A percentile compares a stretch with the other conserved stretches of the same genome.
Evolutionary conservation across 2,888 invertebrate species (phyloP).

Genomic region (Leptinotarsa juncta): DNA sequence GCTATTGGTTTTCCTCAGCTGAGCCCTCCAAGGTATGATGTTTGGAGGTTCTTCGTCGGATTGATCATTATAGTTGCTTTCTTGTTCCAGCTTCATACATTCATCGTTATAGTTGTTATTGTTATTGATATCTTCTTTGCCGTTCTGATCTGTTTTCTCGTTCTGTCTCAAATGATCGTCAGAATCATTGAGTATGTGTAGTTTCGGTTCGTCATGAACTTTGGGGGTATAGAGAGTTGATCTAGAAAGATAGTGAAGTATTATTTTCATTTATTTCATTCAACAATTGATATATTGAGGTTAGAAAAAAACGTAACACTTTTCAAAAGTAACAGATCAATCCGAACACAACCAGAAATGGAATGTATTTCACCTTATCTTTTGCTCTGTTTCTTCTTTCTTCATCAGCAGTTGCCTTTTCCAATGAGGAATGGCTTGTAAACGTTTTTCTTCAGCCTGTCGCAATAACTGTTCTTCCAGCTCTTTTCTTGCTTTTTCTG

Average conservation of each 20-base stretch:
- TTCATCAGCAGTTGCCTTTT: slow-evolving; percentile 89
- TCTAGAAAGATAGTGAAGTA: slow-evolving; percentile 62
- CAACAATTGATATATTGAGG: not conserved
- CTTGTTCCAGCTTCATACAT: slow-evolving; percentile 54
- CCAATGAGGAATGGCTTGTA: slow-evolving; percentile 93
- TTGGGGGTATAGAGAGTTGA: slow-evolving; percentile 79
- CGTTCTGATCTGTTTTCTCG: slow-evolving; percentile 11
- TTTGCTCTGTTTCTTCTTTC: slow-evolving; percentile 81
- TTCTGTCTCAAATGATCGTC: slow-evolving; percentile 65
- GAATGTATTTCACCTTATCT: slow-evolving; percentile 73
- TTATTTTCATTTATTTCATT: not conserved
- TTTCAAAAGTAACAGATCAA: no score
- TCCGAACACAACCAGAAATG: no score
- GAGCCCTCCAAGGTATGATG: slow-evolving; percentile 91
- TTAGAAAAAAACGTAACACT: no score
- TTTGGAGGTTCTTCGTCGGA: slow-evolving; percentile 68
- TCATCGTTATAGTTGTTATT: slow-evolving; percentile 66
- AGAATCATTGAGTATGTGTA: slow-evolving; percentile 63
- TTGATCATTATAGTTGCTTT: slow-evolving; percentile 53
- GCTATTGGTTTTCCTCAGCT: slow-evolving; percentile 90
- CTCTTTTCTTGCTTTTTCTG: slow-evolving; percentile 92
- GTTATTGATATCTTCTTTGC: slow-evolving; percentile 49
- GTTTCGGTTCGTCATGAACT: slow-evolving; percentile 72
- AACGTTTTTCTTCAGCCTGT: slow-evolving; percentile 86
- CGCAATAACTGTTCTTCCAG: slow-evolving; percentile 86